phyloP scores from a whole-genome alignment of 2,797 vertebrate genomes.

The Bovichtus variegatus region DNA sequence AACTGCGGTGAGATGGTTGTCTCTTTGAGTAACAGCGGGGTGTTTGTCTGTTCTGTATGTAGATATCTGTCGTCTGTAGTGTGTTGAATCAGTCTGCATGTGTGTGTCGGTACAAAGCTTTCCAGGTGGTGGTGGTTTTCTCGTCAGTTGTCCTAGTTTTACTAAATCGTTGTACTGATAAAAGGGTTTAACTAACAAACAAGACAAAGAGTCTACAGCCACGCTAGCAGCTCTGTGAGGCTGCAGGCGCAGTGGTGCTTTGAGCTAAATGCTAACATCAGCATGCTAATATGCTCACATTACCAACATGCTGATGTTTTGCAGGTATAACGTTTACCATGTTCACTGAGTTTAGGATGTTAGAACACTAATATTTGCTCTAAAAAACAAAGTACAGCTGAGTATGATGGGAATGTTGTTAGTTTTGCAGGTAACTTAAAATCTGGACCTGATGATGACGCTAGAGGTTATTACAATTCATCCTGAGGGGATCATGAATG shows the following conservation, averaged over 20 bases:
- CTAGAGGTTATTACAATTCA: background rate
- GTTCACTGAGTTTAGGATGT: background rate
- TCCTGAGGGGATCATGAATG: background rate
- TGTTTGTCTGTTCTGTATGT: conserved; percentile 69
- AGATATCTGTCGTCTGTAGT: conserved; percentile 44
- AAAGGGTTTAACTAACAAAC: conserved; percentile 34
- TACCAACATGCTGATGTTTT: conserved; percentile 15
- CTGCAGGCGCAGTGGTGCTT: background rate
- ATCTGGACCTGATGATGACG: background rate
- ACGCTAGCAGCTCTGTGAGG: background rate
- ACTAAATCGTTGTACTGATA: background rate
- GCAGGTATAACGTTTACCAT: background rate
- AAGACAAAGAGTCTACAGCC: background rate
- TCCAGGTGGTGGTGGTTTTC: conserved; percentile 72
- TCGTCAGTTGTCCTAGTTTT: background rate
- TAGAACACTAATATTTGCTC: conserved; percentile 7
- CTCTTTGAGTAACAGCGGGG: conserved; percentile 64
- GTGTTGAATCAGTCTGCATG: conserved; percentile 70
- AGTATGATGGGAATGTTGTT: background rate
- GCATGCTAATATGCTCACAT: background rate
- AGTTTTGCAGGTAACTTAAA: background rate
- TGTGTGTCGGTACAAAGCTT: conserved; percentile 57
- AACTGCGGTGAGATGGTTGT: conserved; percentile 53
- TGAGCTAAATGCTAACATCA: background rate
- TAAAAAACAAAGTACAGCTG: background rate